phyloP scores from a whole-genome alignment of 2,888 invertebrate genomes.

The Pardosa pseudoannulata region DNA sequence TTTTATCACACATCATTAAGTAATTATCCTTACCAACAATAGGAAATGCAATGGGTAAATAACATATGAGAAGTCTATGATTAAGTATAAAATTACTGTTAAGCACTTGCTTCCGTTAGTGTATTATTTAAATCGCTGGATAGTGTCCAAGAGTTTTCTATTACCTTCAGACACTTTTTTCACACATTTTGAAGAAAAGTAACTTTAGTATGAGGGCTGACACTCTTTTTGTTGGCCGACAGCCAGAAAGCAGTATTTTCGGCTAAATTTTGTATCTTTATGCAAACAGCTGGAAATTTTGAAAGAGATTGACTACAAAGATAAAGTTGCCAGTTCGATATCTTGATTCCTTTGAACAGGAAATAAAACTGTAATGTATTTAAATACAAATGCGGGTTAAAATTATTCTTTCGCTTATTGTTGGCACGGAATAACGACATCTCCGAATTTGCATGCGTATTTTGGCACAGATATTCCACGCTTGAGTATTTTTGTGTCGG shows the following conservation, averaged over 20 bases:
- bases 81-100: neutral
- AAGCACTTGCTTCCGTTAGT: neutral
- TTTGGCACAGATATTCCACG: no score
- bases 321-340: neutral
- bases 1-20: no score
- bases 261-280: neutral
- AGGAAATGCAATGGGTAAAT: neutral
- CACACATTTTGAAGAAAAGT: conserved; percentile 4
- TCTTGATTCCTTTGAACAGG: neutral
- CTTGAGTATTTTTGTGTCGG: no score
- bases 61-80: neutral
- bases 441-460: no score
- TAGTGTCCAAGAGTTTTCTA: neutral
- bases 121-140: neutral
- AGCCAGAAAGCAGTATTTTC: neutral
- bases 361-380: neutral
- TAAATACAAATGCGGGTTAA: no score
- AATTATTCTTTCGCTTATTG: no score
- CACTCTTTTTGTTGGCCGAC: neutral
- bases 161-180: neutral
- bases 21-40: neutral
- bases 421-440: no score
- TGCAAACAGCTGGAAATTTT: neutral
- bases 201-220: neutral
- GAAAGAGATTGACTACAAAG: neutral